Percentiles rank a stretch among this genome's conserved stretches.
These are phyloP conservation scores for Typhlomys cinereus DNA, from an alignment of 2,113 vertebrate genomes.

Conservation along the genomic window DNA sequence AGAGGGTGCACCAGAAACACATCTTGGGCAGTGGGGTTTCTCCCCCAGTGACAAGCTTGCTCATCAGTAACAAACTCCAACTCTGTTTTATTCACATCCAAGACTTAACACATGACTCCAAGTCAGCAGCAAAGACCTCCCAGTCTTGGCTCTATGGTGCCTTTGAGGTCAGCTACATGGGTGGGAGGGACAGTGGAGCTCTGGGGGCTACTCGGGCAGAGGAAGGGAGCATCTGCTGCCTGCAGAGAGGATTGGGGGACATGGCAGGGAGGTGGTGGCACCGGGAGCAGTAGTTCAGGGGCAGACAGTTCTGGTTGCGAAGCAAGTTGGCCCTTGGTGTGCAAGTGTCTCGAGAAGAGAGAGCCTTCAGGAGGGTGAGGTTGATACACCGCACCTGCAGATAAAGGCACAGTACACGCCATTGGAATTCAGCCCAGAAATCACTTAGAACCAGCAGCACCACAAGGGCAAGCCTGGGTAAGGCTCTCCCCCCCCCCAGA, in stretches of 20 bases:
- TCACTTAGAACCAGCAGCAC: background rate
- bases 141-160: constrained; percentile 30
- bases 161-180: constrained; percentile 81
- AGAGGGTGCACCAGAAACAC: too few relatives aligned
- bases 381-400: constrained; percentile 88
- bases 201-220: constrained; percentile 83
- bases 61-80: constrained; percentile 91
- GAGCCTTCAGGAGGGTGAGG: constrained; percentile 87
- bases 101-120: constrained; percentile 80
- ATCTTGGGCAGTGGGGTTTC: constrained; percentile 28
- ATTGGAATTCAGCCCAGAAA: background rate
- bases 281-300: constrained; percentile 58
- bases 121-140: constrained; percentile 80
- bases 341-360: background rate
- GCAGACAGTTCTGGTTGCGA: background rate
- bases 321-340: too few relatives aligned
- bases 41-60: constrained; percentile 73
- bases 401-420: constrained; percentile 33
- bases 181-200: constrained; percentile 86
- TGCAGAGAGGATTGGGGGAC: constrained; percentile 80
- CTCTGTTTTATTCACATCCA: constrained; percentile 75
- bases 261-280: constrained; percentile 72
- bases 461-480: too few relatives aligned
- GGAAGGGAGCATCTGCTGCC: constrained; percentile 84
- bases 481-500: too few relatives aligned